Evolutionary conservation across 2,888 invertebrate species (phyloP), one percentile per base, ranked within the genome.

Genomic region (Drosophila peninsularis): DNA sequence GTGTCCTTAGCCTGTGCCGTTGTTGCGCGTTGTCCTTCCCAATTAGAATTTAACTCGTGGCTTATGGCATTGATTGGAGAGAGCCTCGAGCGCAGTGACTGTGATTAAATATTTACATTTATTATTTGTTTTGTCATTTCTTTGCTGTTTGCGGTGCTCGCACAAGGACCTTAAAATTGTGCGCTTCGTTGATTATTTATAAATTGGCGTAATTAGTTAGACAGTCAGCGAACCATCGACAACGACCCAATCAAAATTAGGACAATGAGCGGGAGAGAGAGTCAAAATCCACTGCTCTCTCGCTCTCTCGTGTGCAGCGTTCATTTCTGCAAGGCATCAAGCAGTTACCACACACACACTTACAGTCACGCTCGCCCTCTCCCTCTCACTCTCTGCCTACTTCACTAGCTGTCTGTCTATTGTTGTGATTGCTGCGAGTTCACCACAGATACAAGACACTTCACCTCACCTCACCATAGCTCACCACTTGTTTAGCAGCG

Each of bases 151-250:
- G 21, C 60, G 71, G 88, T 71, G 66, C 67, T 80, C 63, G 54
- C 63, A 53, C 72, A 84, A 82, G 81, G 82, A 65, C 78, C 80
- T 80, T 80, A 71, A 67, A 80, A 82, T 80, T 68, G 85, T 76
- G 76, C 79, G 71, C 60, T 50, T 83, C 79, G 79, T 82, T 82
- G 82, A 82, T 82, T 82, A 82, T 85, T 85, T 80, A 82, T 82
- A 82, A 82, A 82, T 85, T 75, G 80, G 66, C 72, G 80, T 85
- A 82, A 85, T 82, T 82, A 85, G 82, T 85, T 85, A 74, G 74
- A 63, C 68, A 71, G 67, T 66, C 64, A 72, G 65, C 63, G 53
- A 74, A 24, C 36, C 42, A 42, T 60, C 42, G 63, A 54, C 42
- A 34, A 62, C 52, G 37, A 37, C 56, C 57, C 52, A 41, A 54